Base-by-base conservation (phyloP, 2,888 invertebrate species). In the Volucella bombylans region DNA sequence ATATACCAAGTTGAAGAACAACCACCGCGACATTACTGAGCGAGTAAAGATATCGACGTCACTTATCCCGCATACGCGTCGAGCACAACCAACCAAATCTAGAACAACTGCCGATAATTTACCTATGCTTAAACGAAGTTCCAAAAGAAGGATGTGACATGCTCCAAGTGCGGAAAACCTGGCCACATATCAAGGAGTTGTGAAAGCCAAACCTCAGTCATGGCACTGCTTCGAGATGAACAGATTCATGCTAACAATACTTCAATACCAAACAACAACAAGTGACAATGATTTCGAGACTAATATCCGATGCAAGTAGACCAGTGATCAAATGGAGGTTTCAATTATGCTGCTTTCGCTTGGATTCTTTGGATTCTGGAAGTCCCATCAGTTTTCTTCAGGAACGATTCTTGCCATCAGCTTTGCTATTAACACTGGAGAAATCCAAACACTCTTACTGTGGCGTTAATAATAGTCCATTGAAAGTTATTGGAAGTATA, bases 281-380 rank as follows among this genome's bases (percentile, higher is more conserved):
- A 14, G 2, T 8, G 9, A 9, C 14, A 50, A 50, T 14, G 50
- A 50, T 8, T 50, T 50, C 50, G 50, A 50, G 12, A 1, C 0
- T 2, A 14, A 4, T 9, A 14, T 50, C 14, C n/a, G 14, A 50
- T 50, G 12, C 14, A 12, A 11, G 14, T 50, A 15, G 50, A 14
- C 12, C 12, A 50, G 50, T 2, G 10, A 50, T 12, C 14, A n/a
- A n/a, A 8, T 50, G 14, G 14, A 3, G 14, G 14, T 2, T 9
- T n/a, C 50, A 8, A 8, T 14, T n/a, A 12, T 11, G 18, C 14
- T 50, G 2, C 50, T 50, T 3, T n/a, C 50, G 8, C 50, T 50
- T n/a, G n/a, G n/a, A n/a, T n/a, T n/a, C n/a, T 50, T 14, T 50
- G 14, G 50, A 50, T 14, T 50, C 50, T n/a, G 50, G 50, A 50